A percentile compares a stretch with the other conserved stretches of the same genome.
Evolutionary conservation across 2,113 vertebrate species (phyloP).

Genomic region (Holacanthus passer): DNA sequence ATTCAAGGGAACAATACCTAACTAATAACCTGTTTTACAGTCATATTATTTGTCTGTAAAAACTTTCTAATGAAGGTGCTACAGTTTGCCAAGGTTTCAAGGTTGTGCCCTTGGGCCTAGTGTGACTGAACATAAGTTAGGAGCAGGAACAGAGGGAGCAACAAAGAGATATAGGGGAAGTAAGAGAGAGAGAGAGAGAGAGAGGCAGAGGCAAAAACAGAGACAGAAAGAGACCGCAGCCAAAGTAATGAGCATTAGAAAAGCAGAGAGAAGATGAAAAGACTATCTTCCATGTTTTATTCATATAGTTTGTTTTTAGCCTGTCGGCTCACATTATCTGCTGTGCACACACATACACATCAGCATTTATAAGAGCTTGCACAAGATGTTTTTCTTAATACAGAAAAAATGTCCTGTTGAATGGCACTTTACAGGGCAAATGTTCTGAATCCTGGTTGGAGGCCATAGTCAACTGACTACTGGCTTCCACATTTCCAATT

Average conservation of each 20-base stretch:
- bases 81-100: constrained; percentile 56
- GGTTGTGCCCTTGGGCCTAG: constrained; percentile 67
- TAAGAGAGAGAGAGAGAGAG: constrained; percentile 17
- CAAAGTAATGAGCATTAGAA: constrained; percentile 78
- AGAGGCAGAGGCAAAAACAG: constrained; percentile 46
- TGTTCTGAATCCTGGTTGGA: constrained; percentile 26
- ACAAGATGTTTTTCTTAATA: constrained; percentile 20
- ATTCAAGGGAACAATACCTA: constrained; percentile 1
- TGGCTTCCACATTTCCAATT: constrained; percentile 9
- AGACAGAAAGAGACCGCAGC: constrained; percentile 55
- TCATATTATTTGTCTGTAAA: constrained; percentile 6
- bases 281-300: constrained; percentile 75
- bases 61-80: constrained; percentile 54
- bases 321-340: constrained; percentile 65
- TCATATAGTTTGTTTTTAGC: constrained; percentile 80
- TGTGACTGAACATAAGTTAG: constrained; percentile 53
- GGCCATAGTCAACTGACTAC: not conserved
- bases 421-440: constrained; percentile 53
- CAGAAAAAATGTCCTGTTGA: constrained; percentile 29
- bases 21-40: constrained; percentile 11
- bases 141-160: constrained; percentile 26
- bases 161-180: constrained; percentile 54
- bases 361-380: constrained; percentile 48
- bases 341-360: constrained; percentile 59
- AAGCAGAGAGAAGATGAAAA: constrained; percentile 77